A percentile compares a stretch with the other conserved stretches of the same genome.
These are phyloP conservation scores for Andrena bucephala DNA, from an alignment of 2,888 invertebrate genomes.

Conservation along the genomic window DNA sequence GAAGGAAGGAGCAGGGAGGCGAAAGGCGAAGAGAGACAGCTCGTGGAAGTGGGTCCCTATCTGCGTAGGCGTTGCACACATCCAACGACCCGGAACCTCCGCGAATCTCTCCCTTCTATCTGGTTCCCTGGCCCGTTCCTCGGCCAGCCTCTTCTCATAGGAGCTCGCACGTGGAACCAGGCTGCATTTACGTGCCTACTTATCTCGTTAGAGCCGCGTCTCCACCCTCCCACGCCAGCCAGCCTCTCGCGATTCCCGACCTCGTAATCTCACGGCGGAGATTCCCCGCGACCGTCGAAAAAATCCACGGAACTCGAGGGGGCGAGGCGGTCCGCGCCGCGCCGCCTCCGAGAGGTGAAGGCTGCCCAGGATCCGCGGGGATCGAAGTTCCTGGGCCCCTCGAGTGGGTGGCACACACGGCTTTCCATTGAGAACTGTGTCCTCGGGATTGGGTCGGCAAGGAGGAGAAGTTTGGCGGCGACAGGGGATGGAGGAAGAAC, in stretches of 20 bases:
- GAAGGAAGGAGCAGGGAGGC: neutral
- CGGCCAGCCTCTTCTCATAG: conserved; percentile 60
- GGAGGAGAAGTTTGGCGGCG: neutral
- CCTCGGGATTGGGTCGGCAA: neutral
- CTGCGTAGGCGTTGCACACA: conserved; percentile 76
- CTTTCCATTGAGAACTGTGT: neutral
- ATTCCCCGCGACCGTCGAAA: conserved; percentile 45
- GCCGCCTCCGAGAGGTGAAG: conserved; percentile 22
- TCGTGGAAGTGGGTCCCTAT: conserved; percentile 65
- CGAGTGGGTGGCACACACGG: conserved; percentile 26
- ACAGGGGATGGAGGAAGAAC: neutral
- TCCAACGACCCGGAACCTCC: conserved; percentile 79
- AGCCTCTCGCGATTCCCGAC: conserved; percentile 65
- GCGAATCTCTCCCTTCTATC: conserved; percentile 70
- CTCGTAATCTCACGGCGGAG: conserved; percentile 58
- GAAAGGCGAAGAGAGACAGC: conserved; percentile 37
- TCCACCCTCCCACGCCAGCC: conserved; percentile 68
- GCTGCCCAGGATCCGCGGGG: neutral
- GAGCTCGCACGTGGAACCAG: conserved; percentile 51
- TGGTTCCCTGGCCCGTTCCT: conserved; percentile 67
- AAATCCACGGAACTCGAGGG: conserved; percentile 38
- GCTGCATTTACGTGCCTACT: conserved; percentile 70
- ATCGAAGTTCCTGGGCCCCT: conserved; percentile 13
- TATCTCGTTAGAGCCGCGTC: conserved; percentile 72
- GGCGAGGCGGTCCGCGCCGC: conserved; percentile 16